Evolutionary conservation across 2,888 invertebrate species (phyloP), one percentile per base, ranked within the genome.

Genomic region (Cephalotes varians): DNA sequence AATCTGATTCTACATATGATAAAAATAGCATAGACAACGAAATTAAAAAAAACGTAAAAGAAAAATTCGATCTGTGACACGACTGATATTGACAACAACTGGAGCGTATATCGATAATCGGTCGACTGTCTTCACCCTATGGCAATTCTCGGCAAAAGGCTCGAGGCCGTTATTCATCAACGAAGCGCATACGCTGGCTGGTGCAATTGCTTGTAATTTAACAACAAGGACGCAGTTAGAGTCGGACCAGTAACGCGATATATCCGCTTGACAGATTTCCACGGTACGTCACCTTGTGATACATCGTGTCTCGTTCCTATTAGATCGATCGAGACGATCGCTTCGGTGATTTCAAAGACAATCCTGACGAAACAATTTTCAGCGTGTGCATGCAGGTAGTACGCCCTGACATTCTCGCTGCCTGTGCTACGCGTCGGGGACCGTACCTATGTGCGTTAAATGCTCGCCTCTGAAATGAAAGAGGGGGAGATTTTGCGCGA

Each of bases 401-500:
- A 1, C 62, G n/a, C 18, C 47, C 58, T 71, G 80, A 47, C 54
- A 31, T 54, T n/a, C 44, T 28, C 65, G 2, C n/a, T 37, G 71
- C 74, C 49, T 60, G 62, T 34, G 58, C 76, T 3, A n/a, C n/a
- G 73, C 64, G 56, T 51, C 21, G 12, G 18, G 2, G 18, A 44
- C 1, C 44, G 72, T 64, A 60, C 7, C 12, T 25, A 54, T 21
- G 73, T n/a, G 37, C 25, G 31, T 81, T 64, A 56, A 76, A 40
- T 81, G 73, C 51, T 47, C 72, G 49, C 31, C 28, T 21, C 44
- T 28, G 71, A 81, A 79, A 83, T 77, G 82, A 72, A 85, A 82
- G 64, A 81, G 65, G 76, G 71, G 31, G 82, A 47, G 81, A 88
- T 87, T 87, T 86, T 72, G 34, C 58, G 49, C 60, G 76, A 80